These are phyloP conservation scores for Pseudomyrmex concolor DNA, from an alignment of 1,140 invertebrate species.

Conservation along the genomic window DNA sequence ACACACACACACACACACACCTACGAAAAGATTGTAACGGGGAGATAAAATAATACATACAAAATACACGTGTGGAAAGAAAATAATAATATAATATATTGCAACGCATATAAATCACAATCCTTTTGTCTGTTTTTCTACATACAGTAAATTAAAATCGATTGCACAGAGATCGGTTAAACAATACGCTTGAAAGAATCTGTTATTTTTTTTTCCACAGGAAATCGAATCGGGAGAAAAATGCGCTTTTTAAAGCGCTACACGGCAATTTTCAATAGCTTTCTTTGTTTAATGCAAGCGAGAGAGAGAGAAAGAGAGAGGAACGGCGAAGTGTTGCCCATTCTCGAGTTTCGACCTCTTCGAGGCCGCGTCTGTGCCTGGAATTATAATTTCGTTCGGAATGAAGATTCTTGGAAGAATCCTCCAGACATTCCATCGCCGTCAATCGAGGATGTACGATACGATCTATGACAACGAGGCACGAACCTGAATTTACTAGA, in stretches of 20 bases:
- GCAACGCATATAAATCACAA: not conserved
- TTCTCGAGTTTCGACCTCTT: constrained; percentile 59
- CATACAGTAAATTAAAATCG: not conserved
- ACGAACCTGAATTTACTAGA: constrained; percentile 30
- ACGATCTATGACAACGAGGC: constrained; percentile 55
- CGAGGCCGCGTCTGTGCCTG: constrained; percentile 50
- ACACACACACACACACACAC: not conserved
- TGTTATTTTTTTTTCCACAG: not conserved
- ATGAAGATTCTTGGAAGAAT: constrained; percentile 60
- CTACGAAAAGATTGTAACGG: too few relatives aligned
- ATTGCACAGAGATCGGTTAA: not conserved
- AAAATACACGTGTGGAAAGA: too few relatives aligned
- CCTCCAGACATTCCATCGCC: constrained; percentile 33
- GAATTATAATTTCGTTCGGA: constrained; percentile 58
- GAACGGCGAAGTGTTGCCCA: constrained; percentile 31
- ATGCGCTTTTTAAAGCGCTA: too few relatives aligned
- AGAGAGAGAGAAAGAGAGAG: too few relatives aligned
- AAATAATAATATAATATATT: not conserved
- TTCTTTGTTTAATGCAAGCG: constrained; percentile 15
- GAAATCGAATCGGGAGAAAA: not conserved
- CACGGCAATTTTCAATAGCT: not conserved
- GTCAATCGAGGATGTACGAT: constrained; percentile 49
- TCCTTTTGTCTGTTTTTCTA: not conserved
- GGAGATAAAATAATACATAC: too few relatives aligned
- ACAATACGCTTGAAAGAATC: not conserved